Conservation (phyloP, 2,888 invertebrate genomes). For the Philopedon plagiatum region DNA sequence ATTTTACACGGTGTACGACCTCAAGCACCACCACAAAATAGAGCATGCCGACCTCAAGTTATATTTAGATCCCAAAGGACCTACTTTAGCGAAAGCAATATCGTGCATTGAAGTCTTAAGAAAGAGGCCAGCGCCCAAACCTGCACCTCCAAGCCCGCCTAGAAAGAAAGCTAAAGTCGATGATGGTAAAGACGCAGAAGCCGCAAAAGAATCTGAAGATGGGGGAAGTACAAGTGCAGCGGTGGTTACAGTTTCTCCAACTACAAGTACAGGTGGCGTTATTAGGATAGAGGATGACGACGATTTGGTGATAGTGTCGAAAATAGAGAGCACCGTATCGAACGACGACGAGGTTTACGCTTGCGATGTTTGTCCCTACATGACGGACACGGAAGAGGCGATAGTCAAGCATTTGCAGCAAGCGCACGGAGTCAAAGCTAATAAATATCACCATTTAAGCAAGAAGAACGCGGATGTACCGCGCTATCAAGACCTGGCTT, state of each 20-base stretch:
- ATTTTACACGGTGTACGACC: slow-evolving; percentile 58
- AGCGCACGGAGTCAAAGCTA: slow-evolving; percentile 45
- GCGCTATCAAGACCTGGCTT: slow-evolving; percentile 54
- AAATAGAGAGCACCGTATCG: slow-evolving; percentile 53
- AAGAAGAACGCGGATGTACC: slow-evolving; percentile 41
- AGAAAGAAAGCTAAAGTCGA: slow-evolving; percentile 28
- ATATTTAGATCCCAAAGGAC: slow-evolving; percentile 42
- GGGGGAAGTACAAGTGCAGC: too few relatives aligned
- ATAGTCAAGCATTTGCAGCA: slow-evolving; percentile 49
- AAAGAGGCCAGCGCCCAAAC: slow-evolving; percentile 2
- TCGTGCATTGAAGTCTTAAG: slow-evolving; percentile 20
- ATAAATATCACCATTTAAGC: slow-evolving; percentile 51
- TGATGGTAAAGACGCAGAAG: background rate
- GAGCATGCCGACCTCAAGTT: slow-evolving; percentile 45
- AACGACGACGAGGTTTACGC: slow-evolving; percentile 55
- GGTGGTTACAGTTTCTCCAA: too few relatives aligned
- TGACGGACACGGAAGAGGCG: slow-evolving; percentile 49
- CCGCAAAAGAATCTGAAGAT: background rate
- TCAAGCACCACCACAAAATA: slow-evolving; percentile 59
- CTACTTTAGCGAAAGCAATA: slow-evolving; percentile 48
- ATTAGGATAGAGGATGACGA: slow-evolving; percentile 40
- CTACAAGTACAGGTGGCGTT: background rate
- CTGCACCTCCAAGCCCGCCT: background rate
- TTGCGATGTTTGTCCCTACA: slow-evolving; percentile 54
- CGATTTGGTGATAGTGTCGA: slow-evolving; percentile 49